Evolutionary conservation across 2,113 vertebrate genomes (phyloP).

Genomic region (Eubucco bourcierii): DNA sequence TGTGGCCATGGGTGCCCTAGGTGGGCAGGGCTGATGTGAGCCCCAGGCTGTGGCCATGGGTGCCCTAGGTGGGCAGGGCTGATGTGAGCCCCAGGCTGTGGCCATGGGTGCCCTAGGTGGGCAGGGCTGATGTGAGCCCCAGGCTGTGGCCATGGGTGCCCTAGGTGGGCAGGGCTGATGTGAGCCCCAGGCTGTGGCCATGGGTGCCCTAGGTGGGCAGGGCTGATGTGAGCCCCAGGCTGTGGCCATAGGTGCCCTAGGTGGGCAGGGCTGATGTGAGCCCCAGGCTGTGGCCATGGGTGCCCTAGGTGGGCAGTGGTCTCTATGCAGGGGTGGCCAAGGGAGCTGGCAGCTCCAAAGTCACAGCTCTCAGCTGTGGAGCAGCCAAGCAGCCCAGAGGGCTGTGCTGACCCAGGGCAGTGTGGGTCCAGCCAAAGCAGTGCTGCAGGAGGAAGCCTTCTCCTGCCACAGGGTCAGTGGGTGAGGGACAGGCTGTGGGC

Average conservation of each 20-base stretch:
- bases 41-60: not conserved
- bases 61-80: no score
- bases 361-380: not conserved
- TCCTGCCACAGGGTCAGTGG: no score
- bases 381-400: not conserved
- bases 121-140: not conserved
- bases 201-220: not conserved
- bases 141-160: not conserved
- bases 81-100: no score
- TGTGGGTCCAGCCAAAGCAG: no score
- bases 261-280: no score
- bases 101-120: not conserved
- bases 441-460: no score
- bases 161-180: no score
- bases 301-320: not conserved
- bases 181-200: no score
- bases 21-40: not conserved
- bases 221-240: not conserved
- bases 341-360: not conserved
- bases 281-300: no score
- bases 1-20: not conserved
- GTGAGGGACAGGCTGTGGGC: no score
- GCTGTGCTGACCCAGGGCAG: no score
- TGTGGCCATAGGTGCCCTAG: not conserved
- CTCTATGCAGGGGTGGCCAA: not conserved